Base-by-base conservation (phyloP, 2,888 invertebrate species). In the Sesia bembeciformis region DNA sequence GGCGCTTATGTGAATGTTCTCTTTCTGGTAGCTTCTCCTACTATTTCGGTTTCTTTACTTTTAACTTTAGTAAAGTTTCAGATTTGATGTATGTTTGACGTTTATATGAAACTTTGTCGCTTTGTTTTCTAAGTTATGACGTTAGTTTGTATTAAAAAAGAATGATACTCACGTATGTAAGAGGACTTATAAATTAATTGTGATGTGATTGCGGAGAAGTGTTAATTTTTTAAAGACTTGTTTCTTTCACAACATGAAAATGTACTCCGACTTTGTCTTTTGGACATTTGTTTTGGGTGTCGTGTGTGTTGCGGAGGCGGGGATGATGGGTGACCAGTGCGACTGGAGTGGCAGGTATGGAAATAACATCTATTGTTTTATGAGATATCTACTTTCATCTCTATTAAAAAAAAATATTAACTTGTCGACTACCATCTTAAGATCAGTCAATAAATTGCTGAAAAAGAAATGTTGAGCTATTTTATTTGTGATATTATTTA, bases 301-400 rank as follows among this genome's bases (percentile, higher is more conserved):
- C 66, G 71, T 78, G 61, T 78, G 73, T 64, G 66, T 74, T 76
- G 86, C 80, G 76, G 84, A 90, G 77, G 91, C 91, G 74, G 89
- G 89, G 60, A 84, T 91, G 72, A 91, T 92, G 79, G 92, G 92
- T 67, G 93, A 93, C 74, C 92, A 92, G 74, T 93, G 93, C 81
- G 93, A 93, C 83, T 93, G 93, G 93, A 91, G 90, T 67, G 93
- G 92, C 89, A 93, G 93, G 93, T 93, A 89, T 84, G 85, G 68
- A 67, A 69, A 66, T 57, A 58, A 68, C 23, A 46, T 46, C 23
- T 46, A 46, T 46, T 46, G 46, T 46, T 46, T 46, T 46, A 46
- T 46, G n/a, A 2, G 23, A 2, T 2, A 23, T 23, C 23, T 23
- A 23, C 23, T 23, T 23, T 23, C 23, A 23, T 23, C 23, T 23